Base-by-base conservation (phyloP, 2,888 invertebrate species). In the Sphaerophoria taeniata region DNA sequence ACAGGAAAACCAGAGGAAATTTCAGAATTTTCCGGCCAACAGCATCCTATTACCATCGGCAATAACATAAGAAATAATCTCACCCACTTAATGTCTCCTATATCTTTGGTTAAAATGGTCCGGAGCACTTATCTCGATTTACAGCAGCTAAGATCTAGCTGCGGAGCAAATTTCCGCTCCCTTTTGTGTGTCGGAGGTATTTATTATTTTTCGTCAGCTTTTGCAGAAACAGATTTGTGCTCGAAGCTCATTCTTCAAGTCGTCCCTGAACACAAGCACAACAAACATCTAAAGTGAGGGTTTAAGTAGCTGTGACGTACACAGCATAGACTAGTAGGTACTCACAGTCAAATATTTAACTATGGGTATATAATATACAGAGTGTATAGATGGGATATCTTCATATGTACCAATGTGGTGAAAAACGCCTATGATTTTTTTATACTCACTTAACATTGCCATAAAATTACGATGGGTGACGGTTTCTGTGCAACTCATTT, bases 11-110 rank as follows among this genome's bases (percentile, higher is more conserved):
- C 72, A 49, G 14, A 60, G 45, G 49, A 73, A 72, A 45, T 60
- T 43, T 45, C 24, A 65, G 53, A 60, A 73, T 43, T 60, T 34
- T 69, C 58, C 70, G 45, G 60, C 60, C 12, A 51, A 6, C 58
- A 69, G 6, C 53, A 33, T 47, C 6, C 45, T 51, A 51, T 9
- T 51, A 11, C 60, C 43, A 43, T 14, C 24, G 60, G 14, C 60
- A 9, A 49, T 58, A 12, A 24, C 7, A 43, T 43, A 4, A 43
- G 49, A 63, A 53, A 70, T 65, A 65, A 43, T 47, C 45, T 76
- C 67, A 47, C 31, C 53, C 60, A 77, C 77, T 72, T 77, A 82
- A 71, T 82, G 72, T 82, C 76, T 47, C 67, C 53, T 77, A 47
- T 74, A 31, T 58, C 61, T 45, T 34, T 60, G 60, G 67, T 43